Evolutionary conservation across 2,113 vertebrate species (phyloP).

Genomic region (Istiophorus platypterus): DNA sequence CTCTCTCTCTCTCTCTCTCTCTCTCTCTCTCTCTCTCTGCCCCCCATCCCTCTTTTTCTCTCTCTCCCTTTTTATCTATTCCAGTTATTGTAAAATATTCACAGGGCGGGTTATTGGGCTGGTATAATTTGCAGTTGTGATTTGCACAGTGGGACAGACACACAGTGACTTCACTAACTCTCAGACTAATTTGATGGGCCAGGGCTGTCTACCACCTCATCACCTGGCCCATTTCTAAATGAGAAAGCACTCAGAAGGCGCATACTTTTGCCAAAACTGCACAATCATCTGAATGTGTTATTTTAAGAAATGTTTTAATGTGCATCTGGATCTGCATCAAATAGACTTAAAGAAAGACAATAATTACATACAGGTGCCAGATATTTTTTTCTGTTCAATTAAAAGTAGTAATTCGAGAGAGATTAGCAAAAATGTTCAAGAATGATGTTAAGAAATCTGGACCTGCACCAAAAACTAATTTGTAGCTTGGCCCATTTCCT

Average conservation of each 20-base stretch:
- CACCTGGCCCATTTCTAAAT: conserved; percentile 41
- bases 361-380: neutral
- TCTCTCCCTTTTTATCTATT: conserved; percentile 27
- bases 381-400: neutral
- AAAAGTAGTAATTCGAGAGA: neutral
- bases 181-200: conserved; percentile 55
- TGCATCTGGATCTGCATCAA: conserved; percentile 21
- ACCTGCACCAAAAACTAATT: conserved; percentile 7
- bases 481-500: neutral
- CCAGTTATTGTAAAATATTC: conserved; percentile 71
- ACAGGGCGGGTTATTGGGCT: conserved; percentile 60
- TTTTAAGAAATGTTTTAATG: conserved; percentile 17
- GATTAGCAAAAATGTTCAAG: neutral
- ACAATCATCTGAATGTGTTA: conserved; percentile 13
- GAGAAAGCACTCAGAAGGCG: conserved; percentile 10
- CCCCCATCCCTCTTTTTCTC: neutral
- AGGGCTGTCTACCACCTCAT: conserved; percentile 35
- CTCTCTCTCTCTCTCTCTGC: neutral
- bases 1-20: neutral
- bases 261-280: neutral
- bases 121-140: conserved; percentile 62
- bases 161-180: conserved; percentile 53
- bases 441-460: conserved; percentile 10
- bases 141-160: conserved; percentile 55
- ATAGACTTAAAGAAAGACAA: conserved; percentile 1